phyloP scores from a whole-genome alignment of 2,797 vertebrate genomes.

The Pampus argenteus region DNA sequence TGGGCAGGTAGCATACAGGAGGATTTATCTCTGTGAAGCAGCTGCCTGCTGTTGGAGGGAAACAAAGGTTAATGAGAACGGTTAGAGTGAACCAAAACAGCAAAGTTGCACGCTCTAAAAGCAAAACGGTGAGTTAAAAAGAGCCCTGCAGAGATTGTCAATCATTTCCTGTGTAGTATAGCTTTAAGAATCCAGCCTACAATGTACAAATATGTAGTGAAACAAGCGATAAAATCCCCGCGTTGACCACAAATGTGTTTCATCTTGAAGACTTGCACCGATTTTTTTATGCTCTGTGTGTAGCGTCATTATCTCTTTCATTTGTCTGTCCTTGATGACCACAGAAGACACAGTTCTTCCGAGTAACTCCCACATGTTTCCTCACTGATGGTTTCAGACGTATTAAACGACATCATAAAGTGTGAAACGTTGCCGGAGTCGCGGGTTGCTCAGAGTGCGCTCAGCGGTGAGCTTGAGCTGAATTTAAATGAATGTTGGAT shows the following conservation, averaged over 20 bases:
- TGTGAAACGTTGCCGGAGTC: constrained; percentile 15
- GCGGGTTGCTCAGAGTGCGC: neutral
- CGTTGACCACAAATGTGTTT: neutral
- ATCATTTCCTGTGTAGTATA: too few relatives aligned
- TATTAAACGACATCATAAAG: neutral
- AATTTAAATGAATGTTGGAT: constrained; percentile 19
- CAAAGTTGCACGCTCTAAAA: too few relatives aligned
- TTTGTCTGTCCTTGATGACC: neutral
- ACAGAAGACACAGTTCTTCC: neutral
- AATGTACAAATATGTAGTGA: neutral
- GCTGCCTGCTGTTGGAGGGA: too few relatives aligned
- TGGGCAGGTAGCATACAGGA: too few relatives aligned
- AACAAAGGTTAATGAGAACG: too few relatives aligned
- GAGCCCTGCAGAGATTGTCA: too few relatives aligned
- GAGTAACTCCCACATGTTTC: neutral
- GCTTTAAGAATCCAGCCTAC: too few relatives aligned
- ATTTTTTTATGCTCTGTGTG: neutral
- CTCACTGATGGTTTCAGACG: constrained; percentile 1
- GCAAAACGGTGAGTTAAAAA: too few relatives aligned
- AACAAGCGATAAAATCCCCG: neutral
- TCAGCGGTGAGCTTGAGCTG: neutral
- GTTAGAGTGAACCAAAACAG: too few relatives aligned
- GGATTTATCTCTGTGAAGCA: too few relatives aligned
- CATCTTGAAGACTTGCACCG: neutral
- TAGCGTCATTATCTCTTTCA: neutral